Evolutionary conservation across 1,140 invertebrate genomes (phyloP), one percentile per base, ranked within the genome.

Genomic region (Heterodera carotae): DNA sequence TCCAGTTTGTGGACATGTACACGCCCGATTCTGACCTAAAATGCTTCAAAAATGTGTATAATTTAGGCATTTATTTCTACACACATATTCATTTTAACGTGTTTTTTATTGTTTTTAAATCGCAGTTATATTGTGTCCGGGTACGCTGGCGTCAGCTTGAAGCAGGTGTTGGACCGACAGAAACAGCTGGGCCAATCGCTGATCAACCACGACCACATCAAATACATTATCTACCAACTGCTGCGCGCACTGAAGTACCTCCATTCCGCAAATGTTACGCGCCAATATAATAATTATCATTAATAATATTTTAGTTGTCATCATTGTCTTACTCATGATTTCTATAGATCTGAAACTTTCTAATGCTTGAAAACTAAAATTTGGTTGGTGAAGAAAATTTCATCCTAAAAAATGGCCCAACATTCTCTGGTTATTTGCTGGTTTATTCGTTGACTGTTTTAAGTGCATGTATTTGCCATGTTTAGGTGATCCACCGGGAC

Each of bases 401-500:
- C n/a, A n/a, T n/a, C n/a, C n/a, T n/a, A n/a, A n/a, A n/a, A n/a
- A n/a, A n/a, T n/a, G n/a, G n/a, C n/a, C n/a, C n/a, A n/a, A n/a
- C n/a, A n/a, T n/a, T n/a, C n/a, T n/a, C n/a, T n/a, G n/a, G n/a
- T n/a, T n/a, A n/a, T n/a, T n/a, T n/a, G n/a, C n/a, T n/a, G n/a
- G n/a, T n/a, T n/a, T n/a, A n/a, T n/a, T n/a, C n/a, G n/a, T n/a
- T n/a, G n/a, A n/a, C n/a, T n/a, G n/a, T n/a, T n/a, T n/a, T n/a
- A n/a, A n/a, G n/a, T n/a, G n/a, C n/a, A n/a, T n/a, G n/a, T n/a
- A 39, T 36, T 25, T 7, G 25, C 64, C 77, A 72, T 78, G 76
- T 82, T 80, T 29, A 86, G 84, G 84, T 87, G 5, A 86, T 86
- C 36, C 85, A 86, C 75, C 70, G 85, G 27, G 85, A 86, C 76